Base-by-base conservation (phyloP, 2,797 vertebrate species). In the Microctenopoma stevenorrisi region DNA sequence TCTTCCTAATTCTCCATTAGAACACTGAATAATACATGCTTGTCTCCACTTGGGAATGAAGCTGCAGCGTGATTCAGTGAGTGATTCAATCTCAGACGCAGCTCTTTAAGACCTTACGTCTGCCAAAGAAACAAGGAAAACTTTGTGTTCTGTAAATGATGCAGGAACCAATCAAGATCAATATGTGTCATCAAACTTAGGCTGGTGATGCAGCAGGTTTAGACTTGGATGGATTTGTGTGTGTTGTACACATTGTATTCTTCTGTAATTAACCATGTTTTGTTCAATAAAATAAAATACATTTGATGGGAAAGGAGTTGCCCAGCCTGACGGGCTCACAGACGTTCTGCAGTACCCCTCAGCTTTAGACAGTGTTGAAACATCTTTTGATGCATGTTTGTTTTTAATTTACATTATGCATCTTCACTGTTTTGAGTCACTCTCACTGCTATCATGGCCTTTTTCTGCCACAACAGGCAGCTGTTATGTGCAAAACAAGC, bases 1-100 rank as follows among this genome's bases (percentile, higher is more conserved):
- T 73, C 70, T 53, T 74, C 82, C 64, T 74, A 77, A 83, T 79
- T 81, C 68, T 63, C 49, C 71, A 66, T 63, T 64, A 14, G 52
- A 2, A 3, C 14, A 3, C 47, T 85, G 75, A 87, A 86, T 88
- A 79, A 87, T 81, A 40, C 64, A 85, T 80, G 72, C 7, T 48
- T 56, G 10, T 11, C 60, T 52, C 48, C 12, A 50, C 37, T 49
- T 15, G 48, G 51, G 68, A 74, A 55, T 67, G 57, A 63, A 51
- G 72, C 47, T 1, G 28, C 51, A 46, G 22, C 16, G 26, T 76
- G 76, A 85, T 79, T 74, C 73, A 64, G 58, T 0, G 18, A 57
- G 72, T 55, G 74, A 75, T 72, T 74, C 67, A 75, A 12, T 40
- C 56, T 64, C 18, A 50, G 35, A 40, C 33, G 4, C 35, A n/a